Base-by-base conservation (phyloP, 2,113 vertebrate species). In the Eublepharis macularius region DNA sequence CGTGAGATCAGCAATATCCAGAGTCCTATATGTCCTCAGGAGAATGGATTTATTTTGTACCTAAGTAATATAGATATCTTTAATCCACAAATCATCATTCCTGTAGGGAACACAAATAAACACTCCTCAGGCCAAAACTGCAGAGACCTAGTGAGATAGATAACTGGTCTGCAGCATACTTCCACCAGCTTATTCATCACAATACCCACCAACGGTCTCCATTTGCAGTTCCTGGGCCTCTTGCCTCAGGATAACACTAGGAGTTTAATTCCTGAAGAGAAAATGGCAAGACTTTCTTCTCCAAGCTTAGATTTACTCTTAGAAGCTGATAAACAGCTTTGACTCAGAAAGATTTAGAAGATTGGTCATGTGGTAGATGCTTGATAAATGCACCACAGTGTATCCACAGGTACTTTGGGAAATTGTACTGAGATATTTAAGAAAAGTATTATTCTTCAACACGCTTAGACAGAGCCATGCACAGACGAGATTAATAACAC, bases 301-400 rank as follows among this genome's bases (percentile, higher is more conserved):
- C 63, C 17, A 14, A 87, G 76, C 17, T 68, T 16, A 76, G 32
- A 70, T 8, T 10, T 3, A 68, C 45, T 68, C 84, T 1, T 65
- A 81, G n/a, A n/a, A 80, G 83, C 70, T 84, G 85, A 90, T 87
- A n/a, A 92, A 74, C 21, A 82, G 75, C 86, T 89, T 89, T 66
- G 45, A 34, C 36, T 19, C 32, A 76, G 66, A 90, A 81, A 43
- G 39, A 60, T 2, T n/a, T 43, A 78, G 17, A 80, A 34, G 0
- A 73, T 41, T 10, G 81, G 63, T 91, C 77, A 8, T 87, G 76
- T 72, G 87, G 43, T 26, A 83, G n/a, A 88, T 19, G 86, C 36
- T 90, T 93, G 76, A 88, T 83, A 24, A n/a, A 45, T 63, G 75
- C 82, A 10, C 83, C 32, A 87, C 74, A 49, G 41, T 57, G 32